A percentile compares a stretch with the other conserved stretches of the same genome.
These are phyloP conservation scores for Bradypus variegatus DNA, from an alignment of 2,797 vertebrate species.

Conservation along the genomic window DNA sequence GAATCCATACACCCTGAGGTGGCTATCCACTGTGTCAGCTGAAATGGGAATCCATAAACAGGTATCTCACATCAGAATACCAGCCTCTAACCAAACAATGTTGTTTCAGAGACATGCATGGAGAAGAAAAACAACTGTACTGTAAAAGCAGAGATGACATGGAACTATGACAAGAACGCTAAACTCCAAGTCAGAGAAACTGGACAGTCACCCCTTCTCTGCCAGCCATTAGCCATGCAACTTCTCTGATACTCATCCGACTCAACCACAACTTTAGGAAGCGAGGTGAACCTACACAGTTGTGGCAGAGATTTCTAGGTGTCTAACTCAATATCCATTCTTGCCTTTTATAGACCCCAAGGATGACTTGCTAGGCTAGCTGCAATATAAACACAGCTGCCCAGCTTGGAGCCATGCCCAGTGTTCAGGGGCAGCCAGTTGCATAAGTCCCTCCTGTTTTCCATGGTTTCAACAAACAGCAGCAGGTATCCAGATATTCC, in stretches of 20 bases:
- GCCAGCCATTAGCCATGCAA: not conserved
- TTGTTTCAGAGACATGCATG: not conserved
- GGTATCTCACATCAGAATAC: not conserved
- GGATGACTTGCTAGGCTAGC: not conserved
- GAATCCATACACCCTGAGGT: not conserved
- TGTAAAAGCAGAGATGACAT: not conserved
- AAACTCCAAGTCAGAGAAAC: not conserved
- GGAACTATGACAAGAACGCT: not conserved
- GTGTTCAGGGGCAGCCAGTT: not conserved
- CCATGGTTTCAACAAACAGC: not conserved
- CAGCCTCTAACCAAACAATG: constrained; percentile 6
- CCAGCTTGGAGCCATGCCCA: not conserved
- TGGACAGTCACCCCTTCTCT: not conserved
- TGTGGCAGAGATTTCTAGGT: not conserved
- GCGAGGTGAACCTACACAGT: not conserved
- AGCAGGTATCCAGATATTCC: not conserved
- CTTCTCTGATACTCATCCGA: not conserved
- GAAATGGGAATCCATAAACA: not conserved
- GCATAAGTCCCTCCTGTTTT: not conserved
- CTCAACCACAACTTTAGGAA: not conserved
- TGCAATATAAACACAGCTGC: not conserved
- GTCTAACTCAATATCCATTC: not conserved
- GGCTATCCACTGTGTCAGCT: not conserved
- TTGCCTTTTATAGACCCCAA: not conserved
- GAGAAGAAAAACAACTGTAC: not conserved